Base-by-base conservation (phyloP, 2,888 invertebrate species). In the Drosophila engyochracea region DNA sequence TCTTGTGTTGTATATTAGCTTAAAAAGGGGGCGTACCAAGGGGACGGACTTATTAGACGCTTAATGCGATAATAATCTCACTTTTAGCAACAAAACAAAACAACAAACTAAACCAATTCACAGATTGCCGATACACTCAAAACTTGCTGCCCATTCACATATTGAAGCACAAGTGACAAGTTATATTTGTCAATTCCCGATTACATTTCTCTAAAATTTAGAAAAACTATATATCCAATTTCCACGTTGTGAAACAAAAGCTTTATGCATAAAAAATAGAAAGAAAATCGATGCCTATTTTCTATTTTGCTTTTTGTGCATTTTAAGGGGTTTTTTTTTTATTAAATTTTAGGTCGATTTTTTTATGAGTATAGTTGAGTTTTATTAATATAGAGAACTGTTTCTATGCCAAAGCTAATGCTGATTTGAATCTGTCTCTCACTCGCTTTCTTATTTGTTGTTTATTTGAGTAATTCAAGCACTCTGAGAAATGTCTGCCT, bases 11-110 rank as follows among this genome's bases (percentile, higher is more conserved):
- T 37, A 2, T 37, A 16, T 31, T 35, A 35, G 33, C 25, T 22
- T n/a, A 31, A 37, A 47, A 76, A 31, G 61, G 19, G 51, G 64
- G 77, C 64, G 54, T 60, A 76, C 12, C 55, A 44, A 41, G 16
- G 37, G 39, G 28, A 22, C 16, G 33, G 6, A 54, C 16, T 41
- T 30, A 31, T 2, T 33, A 41, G 58, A 35, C 41, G 81, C 63
- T 68, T 76, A 80, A 60, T 63, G 57, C 19, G 52, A 31, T 41
- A 28, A 28, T 25, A 39, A 7, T 25, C 59, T 19, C 16, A 22
- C 28, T 51, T 35, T 47, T 47, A 63, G 70, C 39, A 37, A 53
- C 51, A 52, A 53, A 19, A 37, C 3, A 19, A 41, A 35, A 25
- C 39, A 22, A 22, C 35, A 14, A n/a, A 9, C 2, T 6, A 16